A percentile compares a stretch with the other conserved stretches of the same genome.
These are phyloP conservation scores for Crocallis elinguaria DNA, from an alignment of 2,888 invertebrate species.

Conservation along the genomic window DNA sequence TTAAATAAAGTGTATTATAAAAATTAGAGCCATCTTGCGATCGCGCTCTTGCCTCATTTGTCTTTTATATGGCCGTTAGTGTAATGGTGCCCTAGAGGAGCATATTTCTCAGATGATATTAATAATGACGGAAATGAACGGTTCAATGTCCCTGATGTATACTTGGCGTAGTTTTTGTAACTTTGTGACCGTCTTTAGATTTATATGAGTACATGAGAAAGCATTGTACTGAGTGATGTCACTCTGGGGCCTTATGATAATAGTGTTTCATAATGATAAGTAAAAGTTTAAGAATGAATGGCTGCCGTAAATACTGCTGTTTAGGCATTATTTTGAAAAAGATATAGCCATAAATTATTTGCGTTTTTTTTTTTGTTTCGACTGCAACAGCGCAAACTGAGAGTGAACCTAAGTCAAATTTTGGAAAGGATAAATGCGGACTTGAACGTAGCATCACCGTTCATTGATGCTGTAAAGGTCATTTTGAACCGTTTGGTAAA, in stretches of 20 bases:
- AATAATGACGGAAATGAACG: constrained; percentile 60
- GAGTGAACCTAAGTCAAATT: too few species aligned
- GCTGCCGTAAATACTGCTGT: too few species aligned
- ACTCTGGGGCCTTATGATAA: neutral
- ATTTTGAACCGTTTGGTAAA: too few species aligned
- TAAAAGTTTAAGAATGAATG: too few species aligned
- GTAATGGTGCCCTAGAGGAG: constrained; percentile 59
- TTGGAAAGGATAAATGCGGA: too few species aligned
- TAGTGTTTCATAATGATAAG: too few species aligned
- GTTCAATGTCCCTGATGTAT: constrained; percentile 49
- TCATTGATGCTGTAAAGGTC: too few species aligned
- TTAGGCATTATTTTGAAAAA: too few species aligned
- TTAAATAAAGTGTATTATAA: constrained; percentile 52
- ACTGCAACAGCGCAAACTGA: too few species aligned
- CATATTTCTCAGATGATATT: constrained; percentile 62
- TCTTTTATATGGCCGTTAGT: constrained; percentile 66
- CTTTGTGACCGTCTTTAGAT: constrained; percentile 19
- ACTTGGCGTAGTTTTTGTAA: constrained; percentile 43
- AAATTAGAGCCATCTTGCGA: constrained; percentile 55
- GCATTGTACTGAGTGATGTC: neutral
- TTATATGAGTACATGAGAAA: constrained; percentile 3
- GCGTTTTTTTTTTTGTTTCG: too few species aligned
- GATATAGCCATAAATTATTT: too few species aligned
- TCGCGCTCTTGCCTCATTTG: constrained; percentile 62
- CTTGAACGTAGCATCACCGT: too few species aligned